phyloP scores from a whole-genome alignment of 2,113 vertebrate genomes.

The Phasianus colchicus region DNA sequence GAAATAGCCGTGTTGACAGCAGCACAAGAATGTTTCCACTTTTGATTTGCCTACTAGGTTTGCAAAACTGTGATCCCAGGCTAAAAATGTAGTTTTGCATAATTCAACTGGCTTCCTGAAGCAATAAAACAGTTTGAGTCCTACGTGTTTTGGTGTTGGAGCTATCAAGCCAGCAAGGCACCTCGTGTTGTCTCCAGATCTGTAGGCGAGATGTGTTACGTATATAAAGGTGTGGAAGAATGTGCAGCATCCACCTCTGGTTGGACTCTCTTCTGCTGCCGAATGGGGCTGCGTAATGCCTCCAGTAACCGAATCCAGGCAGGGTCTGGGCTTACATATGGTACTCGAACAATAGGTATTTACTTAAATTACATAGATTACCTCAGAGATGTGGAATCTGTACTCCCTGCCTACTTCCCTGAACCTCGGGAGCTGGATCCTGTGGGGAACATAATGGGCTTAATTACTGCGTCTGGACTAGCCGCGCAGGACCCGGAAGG shows the following conservation, averaged over 20 bases:
- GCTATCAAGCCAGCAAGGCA: background rate
- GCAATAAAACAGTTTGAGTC: background rate
- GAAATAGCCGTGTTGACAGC: background rate
- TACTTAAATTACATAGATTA: slow-evolving; percentile 55
- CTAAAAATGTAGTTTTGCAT: background rate
- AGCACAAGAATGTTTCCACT: background rate
- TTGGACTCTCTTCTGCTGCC: background rate
- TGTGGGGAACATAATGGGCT: slow-evolving; percentile 66
- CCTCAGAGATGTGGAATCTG: slow-evolving; percentile 66
- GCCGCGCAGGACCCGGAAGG: slow-evolving; percentile 53
- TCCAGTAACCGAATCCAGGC: background rate
- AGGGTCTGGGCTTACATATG: background rate
- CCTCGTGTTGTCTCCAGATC: background rate
- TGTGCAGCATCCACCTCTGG: accelerated
- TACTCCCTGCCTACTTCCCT: slow-evolving; percentile 40
- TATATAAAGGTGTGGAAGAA: accelerated
- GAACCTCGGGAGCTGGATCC: slow-evolving; percentile 56
- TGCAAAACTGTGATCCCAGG: background rate
- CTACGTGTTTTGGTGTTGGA: background rate
- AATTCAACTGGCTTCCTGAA: background rate
- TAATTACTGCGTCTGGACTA: slow-evolving; percentile 66
- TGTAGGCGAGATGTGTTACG: background rate
- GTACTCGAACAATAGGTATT: slow-evolving; percentile 56
- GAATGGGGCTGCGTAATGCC: background rate
- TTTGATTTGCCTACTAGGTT: background rate